Conservation (phyloP, 1,140 invertebrate species). For the Platorchestia sp. region DNA sequence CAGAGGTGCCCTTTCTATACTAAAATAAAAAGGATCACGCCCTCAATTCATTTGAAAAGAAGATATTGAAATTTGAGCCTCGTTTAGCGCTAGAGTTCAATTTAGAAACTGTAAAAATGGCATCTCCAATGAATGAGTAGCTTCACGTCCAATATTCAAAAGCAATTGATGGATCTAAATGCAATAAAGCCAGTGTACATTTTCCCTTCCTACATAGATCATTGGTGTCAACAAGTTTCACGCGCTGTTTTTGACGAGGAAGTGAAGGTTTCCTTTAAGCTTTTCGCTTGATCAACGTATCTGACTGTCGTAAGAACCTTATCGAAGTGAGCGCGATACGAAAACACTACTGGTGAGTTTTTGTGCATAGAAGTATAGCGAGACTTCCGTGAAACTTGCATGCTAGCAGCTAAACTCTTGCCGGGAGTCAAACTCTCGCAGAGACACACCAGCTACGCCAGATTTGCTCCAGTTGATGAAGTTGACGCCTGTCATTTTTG, state of each 20-base stretch:
- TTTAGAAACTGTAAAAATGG: too few species aligned
- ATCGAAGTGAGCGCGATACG: background rate
- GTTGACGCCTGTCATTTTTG: background rate
- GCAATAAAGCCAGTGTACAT: background rate
- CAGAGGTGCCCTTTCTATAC: too few species aligned
- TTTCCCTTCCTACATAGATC: background rate
- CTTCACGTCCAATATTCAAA: too few species aligned
- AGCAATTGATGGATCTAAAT: background rate
- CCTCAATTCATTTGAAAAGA: too few species aligned
- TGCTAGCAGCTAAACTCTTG: background rate
- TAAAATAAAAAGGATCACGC: too few species aligned
- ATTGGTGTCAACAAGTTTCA: background rate
- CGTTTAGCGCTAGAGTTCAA: too few species aligned
- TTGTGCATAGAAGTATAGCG: background rate
- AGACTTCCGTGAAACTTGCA: background rate
- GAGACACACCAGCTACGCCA: background rate
- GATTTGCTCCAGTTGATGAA: background rate
- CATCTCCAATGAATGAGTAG: too few species aligned
- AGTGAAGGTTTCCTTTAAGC: background rate
- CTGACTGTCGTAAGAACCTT: background rate
- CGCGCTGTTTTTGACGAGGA: background rate
- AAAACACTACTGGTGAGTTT: background rate
- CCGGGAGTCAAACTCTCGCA: background rate
- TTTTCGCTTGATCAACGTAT: background rate
- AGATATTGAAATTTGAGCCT: too few species aligned